phyloP scores from a whole-genome alignment of 2,888 invertebrate species.

The Drosophila neutralis region DNA sequence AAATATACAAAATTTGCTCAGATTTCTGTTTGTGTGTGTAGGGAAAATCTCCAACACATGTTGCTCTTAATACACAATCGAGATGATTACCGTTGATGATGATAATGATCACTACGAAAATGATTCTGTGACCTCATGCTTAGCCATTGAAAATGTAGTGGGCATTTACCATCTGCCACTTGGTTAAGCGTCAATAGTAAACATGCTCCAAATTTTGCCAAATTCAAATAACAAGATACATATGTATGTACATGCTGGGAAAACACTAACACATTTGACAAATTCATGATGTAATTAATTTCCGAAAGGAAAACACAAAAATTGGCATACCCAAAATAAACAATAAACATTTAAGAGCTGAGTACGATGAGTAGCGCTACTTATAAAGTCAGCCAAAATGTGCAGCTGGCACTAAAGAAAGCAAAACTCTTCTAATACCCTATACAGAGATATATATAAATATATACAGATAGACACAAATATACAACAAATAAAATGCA shows the following conservation, averaged over 20 bases:
- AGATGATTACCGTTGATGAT: conserved; percentile 39
- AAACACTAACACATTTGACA: conserved; percentile 62
- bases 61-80: conserved; percentile 14
- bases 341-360: conserved; percentile 61
- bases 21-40: conserved; percentile 4
- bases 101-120: conserved; percentile 54
- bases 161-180: conserved; percentile 59
- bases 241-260: conserved; percentile 6
- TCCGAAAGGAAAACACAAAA: conserved; percentile 51
- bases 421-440: conserved; percentile 19
- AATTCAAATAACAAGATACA: conserved; percentile 18
- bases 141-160: conserved; percentile 41
- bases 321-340: conserved; percentile 76
- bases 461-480: neutral
- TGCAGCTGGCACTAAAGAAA: conserved; percentile 10
- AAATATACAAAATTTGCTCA: neutral
- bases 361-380: conserved; percentile 43
- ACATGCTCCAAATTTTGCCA: conserved; percentile 41
- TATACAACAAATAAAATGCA: neutral
- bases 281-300: conserved; percentile 77
- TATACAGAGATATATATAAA: neutral
- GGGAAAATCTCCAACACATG: conserved; percentile 17
- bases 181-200: conserved; percentile 11
- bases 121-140: conserved; percentile 66
- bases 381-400: conserved; percentile 26